Evolutionary conservation across 30 jellyfish, hydroid and myxozoan species (phyloP).

Genomic region (Cassiopea andromeda): DNA sequence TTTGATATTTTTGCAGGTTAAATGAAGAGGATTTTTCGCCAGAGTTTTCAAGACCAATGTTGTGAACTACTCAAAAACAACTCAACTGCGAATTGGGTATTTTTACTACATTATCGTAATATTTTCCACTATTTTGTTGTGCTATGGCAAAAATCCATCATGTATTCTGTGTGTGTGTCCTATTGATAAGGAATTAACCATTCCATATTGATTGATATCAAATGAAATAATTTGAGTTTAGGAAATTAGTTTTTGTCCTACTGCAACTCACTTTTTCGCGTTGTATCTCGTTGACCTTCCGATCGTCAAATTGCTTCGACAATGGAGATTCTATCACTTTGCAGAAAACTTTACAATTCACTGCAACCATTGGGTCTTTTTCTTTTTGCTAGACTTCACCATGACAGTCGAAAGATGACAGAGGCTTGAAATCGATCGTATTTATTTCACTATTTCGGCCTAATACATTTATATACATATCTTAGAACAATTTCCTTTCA

Average conservation of each 20-base stretch:
- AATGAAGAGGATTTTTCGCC: not conserved
- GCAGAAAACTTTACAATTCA: not conserved
- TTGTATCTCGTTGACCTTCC: not conserved
- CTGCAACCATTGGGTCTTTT: not conserved
- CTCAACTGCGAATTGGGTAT: conserved; percentile 1
- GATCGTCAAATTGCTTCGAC: not conserved
- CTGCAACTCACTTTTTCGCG: not conserved
- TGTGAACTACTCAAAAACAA: conserved; percentile 1
- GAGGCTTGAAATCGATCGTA: not conserved
- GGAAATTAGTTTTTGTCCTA: not conserved
- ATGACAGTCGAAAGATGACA: not conserved
- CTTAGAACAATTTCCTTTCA: not conserved
- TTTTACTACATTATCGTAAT: not conserved
- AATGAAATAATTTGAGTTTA: not conserved
- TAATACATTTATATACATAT: not conserved
- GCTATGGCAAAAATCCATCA: not conserved
- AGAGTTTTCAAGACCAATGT: not conserved
- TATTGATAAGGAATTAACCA: not conserved
- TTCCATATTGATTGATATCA: not conserved
- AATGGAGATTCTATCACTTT: not conserved
- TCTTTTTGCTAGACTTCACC: not conserved
- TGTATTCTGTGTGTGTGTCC: not conserved
- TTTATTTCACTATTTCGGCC: not conserved
- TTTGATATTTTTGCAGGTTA: conserved; percentile 52
- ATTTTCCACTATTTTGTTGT: not conserved